A percentile compares a stretch with the other conserved stretches of the same genome.
Evolutionary conservation across 1,140 invertebrate species (phyloP).

Genomic region (Araneus ventricosus): DNA sequence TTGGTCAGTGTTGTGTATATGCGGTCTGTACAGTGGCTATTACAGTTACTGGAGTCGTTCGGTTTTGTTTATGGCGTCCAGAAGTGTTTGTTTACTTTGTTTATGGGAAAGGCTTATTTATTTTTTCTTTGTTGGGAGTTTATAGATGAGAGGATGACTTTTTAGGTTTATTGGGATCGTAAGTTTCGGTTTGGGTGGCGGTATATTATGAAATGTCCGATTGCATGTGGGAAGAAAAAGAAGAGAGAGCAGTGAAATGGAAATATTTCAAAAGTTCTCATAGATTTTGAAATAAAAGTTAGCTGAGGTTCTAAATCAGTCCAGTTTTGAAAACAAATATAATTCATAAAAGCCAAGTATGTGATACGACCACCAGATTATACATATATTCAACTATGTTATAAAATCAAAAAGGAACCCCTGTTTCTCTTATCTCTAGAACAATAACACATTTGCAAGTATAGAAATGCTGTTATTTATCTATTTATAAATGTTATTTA

Average conservation of each 20-base stretch:
- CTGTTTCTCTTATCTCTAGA: too few relatives aligned
- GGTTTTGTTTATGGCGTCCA: not conserved
- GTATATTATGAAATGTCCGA: not conserved
- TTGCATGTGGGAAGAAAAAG: too few relatives aligned
- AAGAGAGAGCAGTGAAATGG: not conserved
- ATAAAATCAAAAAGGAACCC: too few relatives aligned
- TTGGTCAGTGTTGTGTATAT: not conserved
- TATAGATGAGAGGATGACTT: not conserved
- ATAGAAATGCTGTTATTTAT: too few relatives aligned
- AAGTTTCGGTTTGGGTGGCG: not conserved
- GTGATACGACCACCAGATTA: too few relatives aligned
- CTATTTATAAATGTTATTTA: too few relatives aligned
- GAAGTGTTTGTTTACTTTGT: constrained; percentile 20
- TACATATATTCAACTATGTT: too few relatives aligned
- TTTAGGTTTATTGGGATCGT: constrained; percentile 31
- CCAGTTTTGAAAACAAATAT: too few relatives aligned
- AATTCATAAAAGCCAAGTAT: too few relatives aligned
- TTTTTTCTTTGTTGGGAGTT: not conserved
- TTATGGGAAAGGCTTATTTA: not conserved
- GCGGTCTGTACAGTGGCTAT: not conserved
- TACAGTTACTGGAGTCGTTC: not conserved
- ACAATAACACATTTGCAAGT: too few relatives aligned
- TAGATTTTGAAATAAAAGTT: too few relatives aligned
- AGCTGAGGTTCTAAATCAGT: too few relatives aligned
- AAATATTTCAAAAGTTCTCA: not conserved